Evolutionary conservation across 2,888 invertebrate species (phyloP), one percentile per base, ranked within the genome.

Genomic region (Aphidoletes aphidimyza): DNA sequence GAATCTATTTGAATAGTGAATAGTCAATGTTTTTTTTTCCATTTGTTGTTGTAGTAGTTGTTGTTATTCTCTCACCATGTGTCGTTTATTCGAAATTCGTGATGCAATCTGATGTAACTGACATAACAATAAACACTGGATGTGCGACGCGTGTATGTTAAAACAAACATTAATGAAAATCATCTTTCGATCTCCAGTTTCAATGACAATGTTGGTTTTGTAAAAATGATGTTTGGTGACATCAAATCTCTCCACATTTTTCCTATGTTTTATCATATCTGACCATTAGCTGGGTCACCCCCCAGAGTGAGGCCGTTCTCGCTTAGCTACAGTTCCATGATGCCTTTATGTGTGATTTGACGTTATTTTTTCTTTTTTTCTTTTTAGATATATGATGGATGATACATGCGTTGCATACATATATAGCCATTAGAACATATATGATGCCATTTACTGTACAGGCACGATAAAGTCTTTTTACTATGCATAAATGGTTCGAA

Each of bases 341-440:
- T n/a, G n/a, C n/a, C n/a, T n/a, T n/a, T n/a, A n/a, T n/a, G n/a
- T n/a, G n/a, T n/a, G n/a, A n/a, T 22, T 14, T 69, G 69, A 26
- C 26, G 69, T 69, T 26, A 69, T 69, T 69, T 69, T 26, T 14
- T 69, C 5, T 69, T 69, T 14, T 14, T 5, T n/a, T 3, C 2
- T 47, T 8, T 47, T 17, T 47, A 47, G 9, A 22, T 11, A 11
- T 69, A 30, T 69, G 69, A 69, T 69, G 30, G 17, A 69, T 30
- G 69, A 69, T 54, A 54, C 69, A 34, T 30, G 69, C 69, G 34
- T 69, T 69, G 69, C 69, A 69, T 69, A 69, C 69, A 69, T 34
- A 69, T 69, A 69, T 69, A 0, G 69, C 30, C 69, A 30, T 69
- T 69, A 69, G 69, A 69, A 34, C n/a, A n/a, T 30, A 54, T 54